Percentiles rank a stretch among this genome's conserved stretches.
Evolutionary conservation across 2,797 vertebrate species (phyloP).

Genomic region (Phrynocephalus guinanensis): DNA sequence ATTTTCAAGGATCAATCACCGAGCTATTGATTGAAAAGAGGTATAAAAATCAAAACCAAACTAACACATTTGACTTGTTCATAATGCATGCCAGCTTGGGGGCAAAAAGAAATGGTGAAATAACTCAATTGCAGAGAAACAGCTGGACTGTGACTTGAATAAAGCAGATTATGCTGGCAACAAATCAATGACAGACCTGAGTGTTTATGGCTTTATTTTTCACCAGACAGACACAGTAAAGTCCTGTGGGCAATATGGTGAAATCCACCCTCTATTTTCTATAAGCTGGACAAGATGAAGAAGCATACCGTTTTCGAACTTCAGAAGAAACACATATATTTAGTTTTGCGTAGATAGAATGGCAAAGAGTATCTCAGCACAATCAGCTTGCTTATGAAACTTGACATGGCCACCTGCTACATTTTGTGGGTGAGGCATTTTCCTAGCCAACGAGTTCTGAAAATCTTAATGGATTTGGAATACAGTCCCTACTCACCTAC

Average conservation of each 20-base stretch:
- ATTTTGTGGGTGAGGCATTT: slow-evolving; percentile 53
- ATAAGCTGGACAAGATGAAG: slow-evolving; percentile 51
- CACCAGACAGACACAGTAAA: slow-evolving; percentile 68
- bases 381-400: slow-evolving; percentile 43
- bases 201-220: slow-evolving; percentile 65
- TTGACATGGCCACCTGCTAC: slow-evolving; percentile 7
- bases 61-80: slow-evolving; percentile 72
- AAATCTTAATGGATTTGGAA: slow-evolving; percentile 43
- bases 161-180: slow-evolving; percentile 72
- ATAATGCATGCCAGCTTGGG: slow-evolving; percentile 73
- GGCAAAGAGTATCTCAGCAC: slow-evolving; percentile 46
- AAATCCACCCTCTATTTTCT: slow-evolving; percentile 67
- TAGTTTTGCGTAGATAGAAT: slow-evolving; percentile 39
- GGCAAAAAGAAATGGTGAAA: slow-evolving; percentile 74
- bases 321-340: slow-evolving; percentile 51
- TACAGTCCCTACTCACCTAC: slow-evolving; percentile 38
- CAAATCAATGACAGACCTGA: slow-evolving; percentile 69
- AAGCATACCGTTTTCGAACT: slow-evolving; percentile 35
- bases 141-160: slow-evolving; percentile 75
- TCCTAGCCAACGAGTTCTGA: slow-evolving; percentile 34
- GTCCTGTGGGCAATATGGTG: slow-evolving; percentile 63
- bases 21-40: slow-evolving; percentile 72
- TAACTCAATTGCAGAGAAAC: slow-evolving; percentile 67
- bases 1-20: slow-evolving; percentile 70
- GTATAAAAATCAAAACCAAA: slow-evolving; percentile 74